Base-by-base conservation (phyloP, 2,113 vertebrate species). In the Chaenocephalus aceratus region DNA sequence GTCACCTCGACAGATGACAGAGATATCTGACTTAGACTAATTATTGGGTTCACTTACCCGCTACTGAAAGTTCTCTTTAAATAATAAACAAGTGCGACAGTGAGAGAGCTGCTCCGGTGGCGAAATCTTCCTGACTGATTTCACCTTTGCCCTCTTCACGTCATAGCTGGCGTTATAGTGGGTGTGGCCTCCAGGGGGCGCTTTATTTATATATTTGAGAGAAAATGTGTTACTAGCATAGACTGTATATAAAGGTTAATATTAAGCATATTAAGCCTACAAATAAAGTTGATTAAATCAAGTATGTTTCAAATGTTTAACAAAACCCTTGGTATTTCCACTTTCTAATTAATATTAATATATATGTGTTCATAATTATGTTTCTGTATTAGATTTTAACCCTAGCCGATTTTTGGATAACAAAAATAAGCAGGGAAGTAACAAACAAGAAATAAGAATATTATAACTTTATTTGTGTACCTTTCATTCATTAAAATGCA, bases 31-130 rank as follows among this genome's bases (percentile, higher is more conserved):
- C 0, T 45, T 4, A 21, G 48, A 15, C 2, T 2, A 8, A 1
- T 1, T 3, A 16, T 2, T 11, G 21, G 46, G 1, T 53, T 63
- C 0, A 80, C 94, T 81, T 46, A 95, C 94, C 88, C 23, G 57
- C 26, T 61, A 66, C 36, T 44, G 15, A 77, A 86, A 88, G 54
- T 77, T 77, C 41, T 10, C 18, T 21, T 66, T 58, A 61, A 68
- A 89, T 91, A 89, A 91, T 82, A 89, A 84, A 91, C 87, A 92
- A 94, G 89, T 91, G 86, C 89, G 87, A 90, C 85, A 54, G 87
- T 61, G 48, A 75, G 44, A 21, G 59, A 67, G 58, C 75, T 77
- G 77, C 78, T 85, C 79, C 88, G 77, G 89, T 77, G 61, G 77
- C 87, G 77, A 81, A 92, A 84, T 80, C 84, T 87, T 89, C 89